Evolutionary conservation across 2,888 invertebrate species (phyloP), one percentile per base, ranked within the genome.

Genomic region (Malthinus seriepunctatus): DNA sequence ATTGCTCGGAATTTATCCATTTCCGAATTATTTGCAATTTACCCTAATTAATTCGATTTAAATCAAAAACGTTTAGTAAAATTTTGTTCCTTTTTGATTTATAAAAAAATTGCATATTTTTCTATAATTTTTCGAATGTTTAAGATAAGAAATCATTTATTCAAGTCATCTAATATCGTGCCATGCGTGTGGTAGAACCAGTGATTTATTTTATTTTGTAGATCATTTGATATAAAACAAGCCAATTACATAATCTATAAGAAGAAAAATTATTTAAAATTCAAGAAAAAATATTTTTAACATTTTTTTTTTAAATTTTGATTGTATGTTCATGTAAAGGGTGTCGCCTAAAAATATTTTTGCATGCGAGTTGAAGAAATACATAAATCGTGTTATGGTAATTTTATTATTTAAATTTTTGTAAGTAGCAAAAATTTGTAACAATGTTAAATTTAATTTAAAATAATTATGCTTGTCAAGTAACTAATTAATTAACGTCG

Each of bases 161-260:
- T 32, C 45, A 37, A 14, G 45, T 45, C 46, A 46, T 52, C 35
- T 45, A 45, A 57, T 51, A 45, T 46, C 51, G 47, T 51, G 56
- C 46, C 56, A 57, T 51, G 51, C 51, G 46, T 35, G 51, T 38
- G 51, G 46, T 47, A 57, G 51, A 46, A 47, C 32, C 33, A 39
- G 47, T 57, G 51, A 57, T 57, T 57, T 57, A 57, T 57, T 57
- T 47, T 38, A 37, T 57, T 57, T 51, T 33, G 38, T 51, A 51
- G 46, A 57, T 57, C 47, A 57, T 51, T 51, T 45, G 51, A 57
- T 57, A 57, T 34, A 39, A 42, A 46, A 51, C 52, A 37, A 45
- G 46, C 35, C 52, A 52, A 34, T 46, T 44, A 52, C 51, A 32
- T 42, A 42, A 34, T 15, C 42, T 51, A 51, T 42, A 23, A 12